Evolutionary conservation across 2,797 vertebrate genomes (phyloP).

Genomic region (Sebastes matsubarae): DNA sequence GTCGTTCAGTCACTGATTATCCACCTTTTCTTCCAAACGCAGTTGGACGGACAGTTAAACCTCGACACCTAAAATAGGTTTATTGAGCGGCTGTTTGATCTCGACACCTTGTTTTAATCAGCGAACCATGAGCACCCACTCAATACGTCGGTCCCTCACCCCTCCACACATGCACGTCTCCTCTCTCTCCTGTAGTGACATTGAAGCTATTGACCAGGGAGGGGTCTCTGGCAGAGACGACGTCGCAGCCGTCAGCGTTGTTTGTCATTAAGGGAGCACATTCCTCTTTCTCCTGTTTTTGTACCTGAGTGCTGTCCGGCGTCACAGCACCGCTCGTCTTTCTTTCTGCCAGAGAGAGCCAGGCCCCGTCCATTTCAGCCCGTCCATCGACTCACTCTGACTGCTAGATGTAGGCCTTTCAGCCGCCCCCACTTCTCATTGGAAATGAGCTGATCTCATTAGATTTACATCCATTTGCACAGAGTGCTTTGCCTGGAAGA

Average conservation of each 20-base stretch:
- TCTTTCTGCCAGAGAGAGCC: slow-evolving; percentile 14
- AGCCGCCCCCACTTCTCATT: slow-evolving; percentile 8
- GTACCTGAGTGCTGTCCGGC: background rate
- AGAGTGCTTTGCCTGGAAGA: slow-evolving; percentile 58
- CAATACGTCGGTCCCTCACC: slow-evolving; percentile 25
- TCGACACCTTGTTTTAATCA: slow-evolving; percentile 73
- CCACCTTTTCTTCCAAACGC: slow-evolving; percentile 3
- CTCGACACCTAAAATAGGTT: slow-evolving; percentile 54
- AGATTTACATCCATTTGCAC: slow-evolving; percentile 65
- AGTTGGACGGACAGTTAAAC: slow-evolving; percentile 38
- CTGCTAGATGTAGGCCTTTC: slow-evolving; percentile 16
- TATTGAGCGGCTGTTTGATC: slow-evolving; percentile 74
- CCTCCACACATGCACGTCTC: background rate
- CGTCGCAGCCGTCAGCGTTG: slow-evolving; percentile 13
- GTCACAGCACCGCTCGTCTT: slow-evolving; percentile 12
- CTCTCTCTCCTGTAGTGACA: slow-evolving; percentile 12
- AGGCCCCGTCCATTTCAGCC: slow-evolving; percentile 19
- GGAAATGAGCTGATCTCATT: slow-evolving; percentile 66
- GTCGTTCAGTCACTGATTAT: slow-evolving; percentile 21
- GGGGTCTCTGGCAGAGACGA: slow-evolving; percentile 1
- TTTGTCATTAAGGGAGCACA: slow-evolving; percentile 40
- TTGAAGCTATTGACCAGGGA: slow-evolving; percentile 19
- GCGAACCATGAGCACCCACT: slow-evolving; percentile 36
- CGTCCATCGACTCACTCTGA: slow-evolving; percentile 13
- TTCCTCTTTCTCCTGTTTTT: slow-evolving; percentile 4